Evolutionary conservation across 2,888 invertebrate genomes (phyloP).

Genomic region (Atethmia centrago): DNA sequence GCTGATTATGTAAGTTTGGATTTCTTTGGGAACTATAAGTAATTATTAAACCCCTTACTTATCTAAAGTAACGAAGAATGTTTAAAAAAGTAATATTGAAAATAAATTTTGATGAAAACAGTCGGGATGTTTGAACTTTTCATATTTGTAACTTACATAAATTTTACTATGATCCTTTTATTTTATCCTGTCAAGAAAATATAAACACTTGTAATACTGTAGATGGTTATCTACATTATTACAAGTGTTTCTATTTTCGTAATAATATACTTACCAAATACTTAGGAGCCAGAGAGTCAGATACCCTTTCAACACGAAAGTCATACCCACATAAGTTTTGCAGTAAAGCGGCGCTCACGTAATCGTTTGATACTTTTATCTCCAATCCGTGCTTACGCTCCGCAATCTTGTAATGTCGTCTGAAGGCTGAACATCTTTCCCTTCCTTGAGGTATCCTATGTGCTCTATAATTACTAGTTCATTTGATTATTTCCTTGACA

Average conservation of each 20-base stretch:
- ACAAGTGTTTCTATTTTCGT: neutral
- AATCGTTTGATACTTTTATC: conserved; percentile 60
- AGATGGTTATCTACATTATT: too few relatives aligned
- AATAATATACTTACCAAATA: conserved; percentile 4
- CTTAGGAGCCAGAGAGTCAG: conserved; percentile 13
- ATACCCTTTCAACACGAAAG: conserved; percentile 27
- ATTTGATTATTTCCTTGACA: neutral
- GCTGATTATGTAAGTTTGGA: too few relatives aligned
- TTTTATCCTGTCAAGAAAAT: neutral
- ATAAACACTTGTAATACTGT: too few relatives aligned
- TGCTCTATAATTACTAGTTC: neutral
- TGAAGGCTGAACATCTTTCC: conserved; percentile 19
- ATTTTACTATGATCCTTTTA: neutral
- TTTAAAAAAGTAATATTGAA: neutral
- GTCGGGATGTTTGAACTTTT: neutral
- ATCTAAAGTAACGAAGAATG: neutral
- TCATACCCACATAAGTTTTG: conserved; percentile 49
- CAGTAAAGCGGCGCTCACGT: conserved; percentile 49
- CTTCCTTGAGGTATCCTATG: conserved; percentile 10
- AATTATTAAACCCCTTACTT: neutral
- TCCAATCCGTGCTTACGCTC: conserved; percentile 46
- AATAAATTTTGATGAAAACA: neutral
- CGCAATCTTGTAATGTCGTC: conserved; percentile 34
- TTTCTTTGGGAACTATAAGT: neutral
- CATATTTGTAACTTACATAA: too few relatives aligned